Conservation (phyloP, 2,113 vertebrate genomes). For the Protomyctophum bolini region DNA sequence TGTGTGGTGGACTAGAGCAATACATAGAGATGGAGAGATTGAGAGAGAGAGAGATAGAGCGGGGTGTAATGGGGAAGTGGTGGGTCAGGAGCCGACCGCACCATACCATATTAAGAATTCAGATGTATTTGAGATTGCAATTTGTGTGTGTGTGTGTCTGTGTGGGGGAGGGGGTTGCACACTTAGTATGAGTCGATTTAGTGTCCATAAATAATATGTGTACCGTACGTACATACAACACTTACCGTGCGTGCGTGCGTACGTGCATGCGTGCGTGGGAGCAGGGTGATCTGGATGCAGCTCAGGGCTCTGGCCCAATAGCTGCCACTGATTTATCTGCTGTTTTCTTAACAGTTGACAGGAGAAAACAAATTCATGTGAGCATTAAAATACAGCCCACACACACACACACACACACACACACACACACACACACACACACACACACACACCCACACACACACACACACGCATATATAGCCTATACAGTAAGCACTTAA, state of each 20-base stretch:
- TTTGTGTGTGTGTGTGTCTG: not conserved
- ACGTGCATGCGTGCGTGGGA: not conserved
- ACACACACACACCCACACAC: not conserved
- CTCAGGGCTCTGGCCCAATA: slow-evolving; percentile 45
- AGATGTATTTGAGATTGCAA: slow-evolving; percentile 55
- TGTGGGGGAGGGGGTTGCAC: not conserved
- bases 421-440: not conserved
- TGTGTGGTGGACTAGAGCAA: slow-evolving; percentile 4
- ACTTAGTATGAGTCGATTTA: not conserved
- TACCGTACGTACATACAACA: not conserved
- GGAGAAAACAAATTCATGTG: slow-evolving; percentile 64
- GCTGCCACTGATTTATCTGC: slow-evolving; percentile 67
- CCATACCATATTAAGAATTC: slow-evolving; percentile 47
- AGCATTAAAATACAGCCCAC: slow-evolving; percentile 62
- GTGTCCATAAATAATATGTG: not conserved
- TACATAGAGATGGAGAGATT: slow-evolving; percentile 22
- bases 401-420: not conserved
- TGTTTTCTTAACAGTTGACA: slow-evolving; percentile 69
- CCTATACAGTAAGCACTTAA: not conserved
- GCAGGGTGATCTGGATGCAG: slow-evolving; percentile 55
- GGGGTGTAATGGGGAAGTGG: slow-evolving; percentile 35
- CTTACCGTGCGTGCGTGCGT: slow-evolving; percentile 12
- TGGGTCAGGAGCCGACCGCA: slow-evolving; percentile 42
- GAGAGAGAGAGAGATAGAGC: slow-evolving; percentile 20
- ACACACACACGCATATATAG: not conserved